A percentile compares a stretch with the other conserved stretches of the same genome.
These are phyloP conservation scores for Steinernema hermaphroditum DNA, from an alignment of 2,888 invertebrate species.

Conservation along the genomic window DNA sequence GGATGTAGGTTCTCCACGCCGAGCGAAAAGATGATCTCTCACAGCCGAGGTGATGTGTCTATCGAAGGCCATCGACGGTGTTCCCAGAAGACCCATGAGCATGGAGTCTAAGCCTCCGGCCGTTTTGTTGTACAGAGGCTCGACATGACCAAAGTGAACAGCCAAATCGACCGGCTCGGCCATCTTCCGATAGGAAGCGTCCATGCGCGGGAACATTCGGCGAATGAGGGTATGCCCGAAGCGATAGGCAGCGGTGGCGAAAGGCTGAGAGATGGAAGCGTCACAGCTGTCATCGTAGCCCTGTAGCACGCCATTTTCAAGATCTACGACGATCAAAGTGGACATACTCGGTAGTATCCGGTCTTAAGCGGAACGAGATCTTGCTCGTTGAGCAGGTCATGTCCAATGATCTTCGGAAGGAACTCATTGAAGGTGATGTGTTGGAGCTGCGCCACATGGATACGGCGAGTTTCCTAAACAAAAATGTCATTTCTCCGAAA, in stretches of 20 bases:
- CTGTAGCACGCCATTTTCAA: conserved; percentile 36
- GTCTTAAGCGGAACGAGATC: conserved; percentile 78
- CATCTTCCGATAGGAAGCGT: conserved; percentile 44
- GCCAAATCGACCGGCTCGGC: conserved; percentile 71
- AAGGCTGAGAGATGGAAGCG: conserved; percentile 85
- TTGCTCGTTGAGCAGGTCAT: conserved; percentile 84
- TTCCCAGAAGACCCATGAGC: conserved; percentile 60
- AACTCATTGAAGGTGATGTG: conserved; percentile 68
- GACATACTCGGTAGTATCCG: conserved; percentile 52
- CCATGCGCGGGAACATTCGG: conserved; percentile 52
- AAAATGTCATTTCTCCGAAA: too few species aligned
- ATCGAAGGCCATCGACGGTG: conserved; percentile 62
- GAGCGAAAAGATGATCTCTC: conserved; percentile 46
- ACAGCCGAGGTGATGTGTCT: conserved; percentile 53
- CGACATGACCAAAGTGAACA: conserved; percentile 88
- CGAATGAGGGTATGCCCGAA: conserved; percentile 73
- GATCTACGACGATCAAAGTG: not conserved
- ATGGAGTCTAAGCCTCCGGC: conserved; percentile 61
- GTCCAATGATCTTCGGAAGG: conserved; percentile 84
- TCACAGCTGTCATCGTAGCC: conserved; percentile 76
- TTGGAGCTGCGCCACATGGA: conserved; percentile 71
- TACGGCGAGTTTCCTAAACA: conserved; percentile 67
- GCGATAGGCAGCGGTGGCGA: conserved; percentile 85
- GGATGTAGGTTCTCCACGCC: conserved; percentile 74
- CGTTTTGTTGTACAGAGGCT: conserved; percentile 73